Evolutionary conservation across 2,113 vertebrate species (phyloP).

Genomic region (Ictalurus punctatus): DNA sequence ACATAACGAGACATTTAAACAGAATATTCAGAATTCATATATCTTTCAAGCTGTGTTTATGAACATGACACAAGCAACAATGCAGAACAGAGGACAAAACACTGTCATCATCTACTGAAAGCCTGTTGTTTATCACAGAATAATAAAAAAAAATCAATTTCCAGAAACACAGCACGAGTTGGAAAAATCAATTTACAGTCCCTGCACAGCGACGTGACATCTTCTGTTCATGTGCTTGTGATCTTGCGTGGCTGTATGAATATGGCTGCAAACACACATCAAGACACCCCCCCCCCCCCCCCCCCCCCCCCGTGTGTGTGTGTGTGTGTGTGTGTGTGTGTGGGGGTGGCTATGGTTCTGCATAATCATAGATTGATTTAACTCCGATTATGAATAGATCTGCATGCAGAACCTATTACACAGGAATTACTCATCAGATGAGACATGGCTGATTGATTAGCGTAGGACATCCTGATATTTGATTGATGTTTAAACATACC

Average conservation of each 20-base stretch:
- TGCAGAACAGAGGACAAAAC: not conserved
- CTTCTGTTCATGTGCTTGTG: constrained; percentile 7
- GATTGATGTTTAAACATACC: not conserved
- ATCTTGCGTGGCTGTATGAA: constrained; percentile 1
- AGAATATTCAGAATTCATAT: not conserved
- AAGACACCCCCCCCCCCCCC: too few species aligned
- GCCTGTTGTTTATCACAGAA: not conserved
- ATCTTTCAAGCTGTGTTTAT: not conserved
- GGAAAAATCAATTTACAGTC: constrained; percentile 19
- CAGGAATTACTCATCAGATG: not conserved
- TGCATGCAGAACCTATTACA: constrained; percentile 5
- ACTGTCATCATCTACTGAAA: not conserved
- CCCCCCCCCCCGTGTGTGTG: not conserved
- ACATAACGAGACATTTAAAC: not conserved
- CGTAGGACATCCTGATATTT: not conserved
- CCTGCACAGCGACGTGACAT: not conserved
- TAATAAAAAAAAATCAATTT: not conserved
- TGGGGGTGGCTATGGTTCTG: constrained; percentile 9
- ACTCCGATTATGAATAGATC: constrained; percentile 12
- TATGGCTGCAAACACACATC: not conserved
- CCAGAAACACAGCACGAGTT: not conserved
- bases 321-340: constrained; percentile 6
- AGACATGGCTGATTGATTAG: not conserved
- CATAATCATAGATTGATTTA: constrained; percentile 32
- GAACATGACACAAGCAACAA: not conserved